Percentiles rank a stretch among this genome's conserved stretches.
These are phyloP conservation scores for Cacatua alba DNA, from an alignment of 2,113 vertebrate species.

Conservation along the genomic window DNA sequence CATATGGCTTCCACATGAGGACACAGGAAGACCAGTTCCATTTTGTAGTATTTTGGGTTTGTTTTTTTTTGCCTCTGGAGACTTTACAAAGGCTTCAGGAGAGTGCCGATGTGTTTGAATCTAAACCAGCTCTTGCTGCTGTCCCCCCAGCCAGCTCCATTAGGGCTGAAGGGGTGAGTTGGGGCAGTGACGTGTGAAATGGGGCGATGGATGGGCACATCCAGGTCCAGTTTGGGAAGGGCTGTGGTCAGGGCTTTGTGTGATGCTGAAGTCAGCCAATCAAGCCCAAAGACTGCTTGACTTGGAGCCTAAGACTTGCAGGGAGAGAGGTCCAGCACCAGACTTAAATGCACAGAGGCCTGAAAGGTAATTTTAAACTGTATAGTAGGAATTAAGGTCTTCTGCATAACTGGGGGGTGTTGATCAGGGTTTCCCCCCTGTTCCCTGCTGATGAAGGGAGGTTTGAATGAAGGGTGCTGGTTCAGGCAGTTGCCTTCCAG, in stretches of 20 bases:
- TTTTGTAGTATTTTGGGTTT: background rate
- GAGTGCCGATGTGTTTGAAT: background rate
- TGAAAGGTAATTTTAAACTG: background rate
- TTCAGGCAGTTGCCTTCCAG: background rate
- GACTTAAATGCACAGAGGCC: background rate
- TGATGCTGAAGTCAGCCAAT: background rate
- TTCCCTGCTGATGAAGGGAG: background rate
- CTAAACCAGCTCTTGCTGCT: background rate
- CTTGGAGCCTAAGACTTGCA: background rate
- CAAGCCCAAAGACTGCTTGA: background rate
- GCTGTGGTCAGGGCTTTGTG: background rate
- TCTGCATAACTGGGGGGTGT: background rate
- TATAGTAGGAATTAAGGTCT: background rate
- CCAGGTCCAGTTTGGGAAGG: rapidly evolving
- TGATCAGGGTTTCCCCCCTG: background rate
- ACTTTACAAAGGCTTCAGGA: background rate
- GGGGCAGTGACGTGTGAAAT: background rate
- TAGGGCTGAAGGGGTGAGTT: background rate
- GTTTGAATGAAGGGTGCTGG: background rate
- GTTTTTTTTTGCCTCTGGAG: background rate
- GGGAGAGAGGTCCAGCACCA: background rate
- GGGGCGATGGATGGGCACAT: background rate
- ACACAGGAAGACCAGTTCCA: background rate
- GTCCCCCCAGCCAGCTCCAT: rapidly evolving
- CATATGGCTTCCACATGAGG: background rate